Evolutionary conservation across 2,113 vertebrate species (phyloP).

Genomic region (Cephalopholis sonnerati): DNA sequence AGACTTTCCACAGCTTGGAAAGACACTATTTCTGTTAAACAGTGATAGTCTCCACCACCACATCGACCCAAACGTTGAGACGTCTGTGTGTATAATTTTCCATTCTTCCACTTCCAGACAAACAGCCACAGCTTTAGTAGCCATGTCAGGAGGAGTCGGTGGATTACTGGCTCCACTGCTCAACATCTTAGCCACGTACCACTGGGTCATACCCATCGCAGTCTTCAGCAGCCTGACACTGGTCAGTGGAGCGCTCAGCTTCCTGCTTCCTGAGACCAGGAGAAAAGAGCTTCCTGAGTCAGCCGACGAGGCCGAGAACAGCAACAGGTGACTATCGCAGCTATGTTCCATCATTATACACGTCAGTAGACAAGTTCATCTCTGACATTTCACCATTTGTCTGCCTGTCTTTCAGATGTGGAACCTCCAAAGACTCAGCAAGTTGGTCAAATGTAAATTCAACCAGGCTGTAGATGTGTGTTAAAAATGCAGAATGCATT

Average conservation of each 20-base stretch:
- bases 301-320: conserved; percentile 36
- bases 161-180: conserved; percentile 81
- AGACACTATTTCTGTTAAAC: no score
- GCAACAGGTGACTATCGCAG: conserved; percentile 28
- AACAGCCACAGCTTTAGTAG: conserved; percentile 80
- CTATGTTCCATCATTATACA: not conserved
- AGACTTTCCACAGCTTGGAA: no score
- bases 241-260: conserved; percentile 58
- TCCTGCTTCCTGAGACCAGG: conserved; percentile 84
- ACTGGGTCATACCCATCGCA: conserved; percentile 69
- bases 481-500: no score
- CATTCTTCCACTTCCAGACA: conserved; percentile 74
- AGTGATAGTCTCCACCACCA: no score
- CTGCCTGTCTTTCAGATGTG: conserved; percentile 18
- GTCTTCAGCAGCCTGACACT: conserved; percentile 76
- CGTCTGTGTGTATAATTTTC: not conserved
- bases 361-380: not conserved
- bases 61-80: not conserved
- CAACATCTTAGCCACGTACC: conserved; percentile 73
- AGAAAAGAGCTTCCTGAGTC: conserved; percentile 78
- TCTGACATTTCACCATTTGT: not conserved
- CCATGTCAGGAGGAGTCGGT: conserved; percentile 49
- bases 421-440: not conserved
- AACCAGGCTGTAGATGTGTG: conserved; percentile 22
- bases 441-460: not conserved